Percentiles rank a stretch among this genome's conserved stretches.
phyloP scores from a whole-genome alignment of 2,797 vertebrate species.

The Macropus fuliginosus region DNA sequence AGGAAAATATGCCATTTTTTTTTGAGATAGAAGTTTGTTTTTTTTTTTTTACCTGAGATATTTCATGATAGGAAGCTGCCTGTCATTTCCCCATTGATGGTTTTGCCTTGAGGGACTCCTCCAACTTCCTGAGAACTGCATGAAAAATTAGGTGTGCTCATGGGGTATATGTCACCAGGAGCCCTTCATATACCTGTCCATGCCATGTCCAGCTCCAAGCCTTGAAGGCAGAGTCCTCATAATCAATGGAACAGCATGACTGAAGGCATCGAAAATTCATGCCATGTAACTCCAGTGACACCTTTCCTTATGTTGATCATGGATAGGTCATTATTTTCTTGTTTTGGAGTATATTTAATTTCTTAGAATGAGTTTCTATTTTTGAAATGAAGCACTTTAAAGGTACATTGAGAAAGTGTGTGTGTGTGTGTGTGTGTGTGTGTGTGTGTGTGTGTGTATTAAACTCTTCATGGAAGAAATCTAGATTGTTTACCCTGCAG shows the following conservation, averaged over 20 bases:
- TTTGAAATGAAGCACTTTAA: constrained; percentile 66
- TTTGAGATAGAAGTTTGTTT: constrained; percentile 67
- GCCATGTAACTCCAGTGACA: constrained; percentile 15
- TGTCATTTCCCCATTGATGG: constrained; percentile 74
- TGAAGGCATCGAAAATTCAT: constrained; percentile 44
- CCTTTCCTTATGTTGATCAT: constrained; percentile 36
- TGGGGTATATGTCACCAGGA: constrained; percentile 61
- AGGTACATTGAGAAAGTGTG: constrained; percentile 29
- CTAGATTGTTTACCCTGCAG: background rate
- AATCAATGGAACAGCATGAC: constrained; percentile 63
- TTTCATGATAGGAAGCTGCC: constrained; percentile 68
- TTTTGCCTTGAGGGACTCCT: constrained; percentile 61
- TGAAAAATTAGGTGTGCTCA: constrained; percentile 73
- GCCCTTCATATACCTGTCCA: constrained; percentile 62
- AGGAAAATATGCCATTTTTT: constrained; percentile 25
- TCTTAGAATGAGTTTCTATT: constrained; percentile 68
- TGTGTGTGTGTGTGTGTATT: background rate
- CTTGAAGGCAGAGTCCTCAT: constrained; percentile 66
- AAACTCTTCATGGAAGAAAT: background rate
- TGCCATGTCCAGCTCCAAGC: constrained; percentile 62
- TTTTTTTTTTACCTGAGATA: constrained; percentile 61
- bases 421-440: no score
- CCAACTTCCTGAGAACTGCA: constrained; percentile 68
- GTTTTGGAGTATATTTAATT: constrained; percentile 67
- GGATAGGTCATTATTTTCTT: constrained; percentile 65